A percentile compares a stretch with the other conserved stretches of the same genome.
These are phyloP conservation scores for Megaleporinus macrocephalus DNA, from an alignment of 2,113 vertebrate genomes.

Conservation along the genomic window DNA sequence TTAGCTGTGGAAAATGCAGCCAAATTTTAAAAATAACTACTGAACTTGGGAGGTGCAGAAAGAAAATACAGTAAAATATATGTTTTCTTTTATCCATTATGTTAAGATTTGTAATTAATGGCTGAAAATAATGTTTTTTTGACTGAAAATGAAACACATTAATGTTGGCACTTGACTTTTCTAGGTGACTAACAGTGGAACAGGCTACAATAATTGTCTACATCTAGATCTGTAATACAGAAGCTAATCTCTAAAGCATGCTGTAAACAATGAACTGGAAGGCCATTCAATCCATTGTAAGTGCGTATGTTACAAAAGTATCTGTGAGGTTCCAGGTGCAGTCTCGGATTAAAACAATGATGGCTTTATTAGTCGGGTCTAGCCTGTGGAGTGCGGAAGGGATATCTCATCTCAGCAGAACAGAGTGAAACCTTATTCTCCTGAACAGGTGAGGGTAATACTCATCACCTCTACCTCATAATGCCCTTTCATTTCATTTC, in stretches of 20 bases:
- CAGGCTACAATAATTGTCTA: not conserved
- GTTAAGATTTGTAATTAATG: no score
- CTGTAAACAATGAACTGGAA: not conserved
- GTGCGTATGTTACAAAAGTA: not conserved
- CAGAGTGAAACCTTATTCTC: constrained; percentile 38
- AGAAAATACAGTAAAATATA: no score
- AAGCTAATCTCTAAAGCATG: not conserved
- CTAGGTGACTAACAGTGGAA: no score
- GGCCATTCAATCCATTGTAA: not conserved
- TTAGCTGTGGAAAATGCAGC: not conserved
- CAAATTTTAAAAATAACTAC: no score
- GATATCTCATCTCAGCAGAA: constrained; percentile 35
- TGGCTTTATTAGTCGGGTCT: constrained; percentile 26
- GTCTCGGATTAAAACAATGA: constrained; percentile 34
- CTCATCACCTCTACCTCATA: constrained; percentile 18
- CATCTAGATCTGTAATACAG: not conserved
- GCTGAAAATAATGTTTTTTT: no score
- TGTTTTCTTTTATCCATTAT: no score
- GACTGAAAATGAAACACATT: no score
- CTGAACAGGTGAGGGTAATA: constrained; percentile 23
- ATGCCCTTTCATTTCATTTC: not conserved
- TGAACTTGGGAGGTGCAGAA: no score
- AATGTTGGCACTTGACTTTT: no score
- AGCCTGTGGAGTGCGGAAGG: not conserved
- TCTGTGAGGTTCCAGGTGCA: not conserved